Percentiles rank a stretch among this genome's conserved stretches.
phyloP scores from a whole-genome alignment of 2,797 vertebrate species.

The Muscicapa comitata region DNA sequence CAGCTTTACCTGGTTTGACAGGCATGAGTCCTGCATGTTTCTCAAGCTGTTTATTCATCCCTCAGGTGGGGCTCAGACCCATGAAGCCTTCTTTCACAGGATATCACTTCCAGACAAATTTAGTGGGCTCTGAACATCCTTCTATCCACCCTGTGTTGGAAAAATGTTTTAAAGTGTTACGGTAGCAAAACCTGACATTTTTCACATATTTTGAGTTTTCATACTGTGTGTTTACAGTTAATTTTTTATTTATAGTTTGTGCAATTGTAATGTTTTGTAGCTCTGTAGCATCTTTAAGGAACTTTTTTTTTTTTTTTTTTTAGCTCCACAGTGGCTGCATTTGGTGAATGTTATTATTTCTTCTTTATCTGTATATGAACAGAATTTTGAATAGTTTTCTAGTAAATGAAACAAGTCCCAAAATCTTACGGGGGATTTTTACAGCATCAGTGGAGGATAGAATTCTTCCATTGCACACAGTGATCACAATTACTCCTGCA shows the following conservation, averaged over 20 bases:
- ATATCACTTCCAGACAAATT: background rate
- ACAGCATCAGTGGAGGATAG: background rate
- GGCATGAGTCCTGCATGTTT: background rate
- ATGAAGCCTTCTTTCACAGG: background rate
- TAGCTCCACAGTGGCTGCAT: background rate
- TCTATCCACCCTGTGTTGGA: background rate
- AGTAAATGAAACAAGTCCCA: background rate
- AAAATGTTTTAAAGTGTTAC: background rate
- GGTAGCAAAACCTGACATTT: background rate
- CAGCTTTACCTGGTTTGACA: background rate
- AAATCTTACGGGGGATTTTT: background rate
- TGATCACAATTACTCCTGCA: background rate
- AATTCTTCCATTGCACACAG: background rate
- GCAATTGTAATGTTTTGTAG: background rate
- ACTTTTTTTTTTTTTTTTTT: background rate
- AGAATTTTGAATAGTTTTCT: background rate
- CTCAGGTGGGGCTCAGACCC: background rate
- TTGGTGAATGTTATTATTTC: background rate
- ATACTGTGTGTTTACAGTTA: background rate
- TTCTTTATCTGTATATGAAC: background rate
- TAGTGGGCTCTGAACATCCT: background rate
- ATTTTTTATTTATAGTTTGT: background rate
- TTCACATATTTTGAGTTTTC: background rate
- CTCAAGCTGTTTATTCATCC: background rate
- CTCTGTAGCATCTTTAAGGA: background rate